Evolutionary conservation across 1,140 invertebrate species (phyloP), one percentile per base, ranked within the genome.

Genomic region (Cyclargus thomasi): DNA sequence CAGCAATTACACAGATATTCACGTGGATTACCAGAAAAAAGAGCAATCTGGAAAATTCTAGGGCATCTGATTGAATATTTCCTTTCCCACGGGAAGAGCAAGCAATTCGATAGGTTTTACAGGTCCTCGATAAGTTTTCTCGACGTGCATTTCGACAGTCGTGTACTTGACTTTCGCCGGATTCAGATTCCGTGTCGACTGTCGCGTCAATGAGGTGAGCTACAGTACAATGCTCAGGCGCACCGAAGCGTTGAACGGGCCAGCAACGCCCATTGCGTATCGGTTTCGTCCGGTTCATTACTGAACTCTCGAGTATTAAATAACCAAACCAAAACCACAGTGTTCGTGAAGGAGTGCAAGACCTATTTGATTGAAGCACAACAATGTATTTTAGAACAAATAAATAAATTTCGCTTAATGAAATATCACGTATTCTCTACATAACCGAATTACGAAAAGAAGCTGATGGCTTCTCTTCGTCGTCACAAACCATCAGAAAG

Each of bases 111-210:
- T 4, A 29, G 29, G 29, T 8, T 29, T 29, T 29, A 29, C 5
- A 4, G 2, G 2, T 29, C 8, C 29, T 29, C 29, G 8, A n/a
- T n/a, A 29, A 29, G 29, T 29, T 4, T 14, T 11, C 11, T 16
- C 3, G 10, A 47, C 39, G 39, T 16, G 39, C 39, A 47, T 47
- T 47, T 47, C 39, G 39, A 47, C 39, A 47, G 39, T 74, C 68
- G 82, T 47, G 39, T 82, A 81, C 79, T 85, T 82, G 83, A 89
- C 86, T 90, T 88, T 90, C 86, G 85, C 86, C 77, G 69, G 73
- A 66, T 75, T 79, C 78, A 73, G 81, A 86, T 86, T 83, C 82
- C 85, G 79, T 84, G 79, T 76, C 79, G 80, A 80, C 78, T 79
- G 79, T 76, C 79, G 80, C 80, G 79, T 79, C 80, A 84, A 75